Conservation (phyloP, 2,797 vertebrate species). For the Trachops cirrhosus region DNA sequence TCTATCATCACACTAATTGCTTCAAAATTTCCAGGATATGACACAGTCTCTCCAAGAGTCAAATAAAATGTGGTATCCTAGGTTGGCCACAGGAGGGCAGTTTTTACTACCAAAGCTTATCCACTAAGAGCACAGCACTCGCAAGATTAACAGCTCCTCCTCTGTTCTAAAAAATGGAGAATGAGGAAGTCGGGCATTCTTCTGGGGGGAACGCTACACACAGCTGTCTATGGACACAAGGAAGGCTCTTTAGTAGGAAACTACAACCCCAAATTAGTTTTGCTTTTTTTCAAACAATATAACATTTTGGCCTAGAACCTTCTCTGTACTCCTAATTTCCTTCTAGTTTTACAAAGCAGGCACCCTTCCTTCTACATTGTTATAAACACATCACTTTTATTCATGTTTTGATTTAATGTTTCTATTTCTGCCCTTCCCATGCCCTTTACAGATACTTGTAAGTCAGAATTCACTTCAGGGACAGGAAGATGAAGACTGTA, state of each 20-base stretch:
- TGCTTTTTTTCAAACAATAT: neutral
- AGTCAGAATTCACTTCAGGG: neutral
- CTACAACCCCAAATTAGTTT: neutral
- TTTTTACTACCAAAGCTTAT: neutral
- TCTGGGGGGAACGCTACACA: neutral
- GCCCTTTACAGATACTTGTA: neutral
- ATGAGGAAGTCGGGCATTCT: neutral
- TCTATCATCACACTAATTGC: neutral
- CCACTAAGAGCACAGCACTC: neutral
- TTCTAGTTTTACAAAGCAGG: neutral
- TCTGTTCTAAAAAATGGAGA: neutral
- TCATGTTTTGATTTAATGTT: neutral
- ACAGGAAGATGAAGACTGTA: neutral
- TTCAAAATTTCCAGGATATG: slow-evolving; percentile 22
- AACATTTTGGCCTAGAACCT: neutral
- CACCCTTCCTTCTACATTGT: neutral
- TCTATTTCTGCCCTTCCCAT: neutral
- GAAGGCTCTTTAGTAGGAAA: neutral
- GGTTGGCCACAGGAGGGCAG: slow-evolving; percentile 16
- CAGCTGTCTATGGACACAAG: neutral
- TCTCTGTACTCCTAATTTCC: neutral
- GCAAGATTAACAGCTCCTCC: neutral
- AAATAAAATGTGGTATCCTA: neutral
- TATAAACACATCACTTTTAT: neutral
- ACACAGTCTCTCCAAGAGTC: neutral